phyloP scores from a whole-genome alignment of 2,113 vertebrate genomes.

The Melanotaenia duboulayi region DNA sequence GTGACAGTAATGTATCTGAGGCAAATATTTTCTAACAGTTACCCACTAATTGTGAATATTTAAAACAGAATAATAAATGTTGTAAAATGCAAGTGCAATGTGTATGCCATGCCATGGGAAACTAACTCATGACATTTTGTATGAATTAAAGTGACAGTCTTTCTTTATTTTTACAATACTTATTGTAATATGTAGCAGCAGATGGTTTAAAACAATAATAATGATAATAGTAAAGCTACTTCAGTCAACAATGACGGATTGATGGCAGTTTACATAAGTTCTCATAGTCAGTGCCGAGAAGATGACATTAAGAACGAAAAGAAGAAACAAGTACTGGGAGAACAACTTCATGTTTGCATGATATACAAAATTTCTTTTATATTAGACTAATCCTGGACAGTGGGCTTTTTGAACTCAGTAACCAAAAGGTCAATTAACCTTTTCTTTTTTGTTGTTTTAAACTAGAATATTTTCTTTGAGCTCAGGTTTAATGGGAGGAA shows the following conservation, averaged over 20 bases:
- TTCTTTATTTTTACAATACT: too few species aligned
- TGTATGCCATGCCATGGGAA: not conserved
- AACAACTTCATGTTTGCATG: too few species aligned
- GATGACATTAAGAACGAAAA: too few species aligned
- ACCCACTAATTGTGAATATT: conserved; percentile 8
- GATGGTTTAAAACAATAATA: too few species aligned
- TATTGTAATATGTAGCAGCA: not conserved
- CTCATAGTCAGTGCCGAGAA: too few species aligned
- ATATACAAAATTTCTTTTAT: conserved; percentile 1
- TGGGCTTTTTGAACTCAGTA: conserved; percentile 15
- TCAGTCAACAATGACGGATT: too few species aligned
- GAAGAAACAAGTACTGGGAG: too few species aligned
- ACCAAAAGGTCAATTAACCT: conserved; percentile 47
- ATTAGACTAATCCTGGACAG: not conserved
- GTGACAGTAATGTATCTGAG: not conserved
- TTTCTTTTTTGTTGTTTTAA: conserved; percentile 11
- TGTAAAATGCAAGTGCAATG: not conserved
- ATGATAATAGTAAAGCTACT: too few species aligned
- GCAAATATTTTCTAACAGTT: conserved; percentile 13
- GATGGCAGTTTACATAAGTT: too few species aligned
- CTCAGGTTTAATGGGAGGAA: too few species aligned
- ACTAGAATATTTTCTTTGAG: too few species aligned
- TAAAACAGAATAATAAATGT: conserved; percentile 5
- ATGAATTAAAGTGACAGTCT: too few species aligned
- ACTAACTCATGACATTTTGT: not conserved